phyloP scores from a whole-genome alignment of 2,797 vertebrate species.

The Nasua narica region DNA sequence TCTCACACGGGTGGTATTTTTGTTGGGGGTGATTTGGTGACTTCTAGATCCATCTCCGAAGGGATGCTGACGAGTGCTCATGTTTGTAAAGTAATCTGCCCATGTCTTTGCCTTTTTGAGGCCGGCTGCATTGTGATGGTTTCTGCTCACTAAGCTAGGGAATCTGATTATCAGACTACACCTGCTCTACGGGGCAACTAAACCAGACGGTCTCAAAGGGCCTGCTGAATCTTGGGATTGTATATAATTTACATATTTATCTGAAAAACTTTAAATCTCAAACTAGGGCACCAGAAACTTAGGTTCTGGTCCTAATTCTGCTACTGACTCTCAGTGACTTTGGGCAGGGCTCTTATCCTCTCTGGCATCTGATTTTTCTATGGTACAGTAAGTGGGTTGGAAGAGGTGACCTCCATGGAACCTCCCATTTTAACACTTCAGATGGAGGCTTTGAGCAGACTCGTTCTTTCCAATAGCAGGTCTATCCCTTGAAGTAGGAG shows the following conservation, averaged over 20 bases:
- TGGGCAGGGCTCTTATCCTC: background rate
- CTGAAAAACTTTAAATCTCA: constrained; percentile 7
- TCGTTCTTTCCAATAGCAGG: background rate
- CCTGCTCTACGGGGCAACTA: background rate
- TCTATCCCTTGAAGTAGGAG: background rate
- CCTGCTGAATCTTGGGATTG: background rate
- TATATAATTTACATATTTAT: background rate
- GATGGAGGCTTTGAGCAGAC: background rate
- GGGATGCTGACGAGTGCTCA: background rate
- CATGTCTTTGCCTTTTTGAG: background rate
- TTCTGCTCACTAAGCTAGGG: background rate
- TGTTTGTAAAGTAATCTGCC: background rate
- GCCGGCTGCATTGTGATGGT: background rate
- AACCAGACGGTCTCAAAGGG: background rate
- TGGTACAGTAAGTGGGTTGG: background rate
- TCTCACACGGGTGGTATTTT: background rate
- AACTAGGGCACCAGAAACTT: background rate
- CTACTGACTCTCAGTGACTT: background rate
- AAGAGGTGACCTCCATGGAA: background rate
- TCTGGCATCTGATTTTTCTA: background rate
- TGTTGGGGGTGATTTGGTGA: background rate
- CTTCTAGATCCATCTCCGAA: background rate
- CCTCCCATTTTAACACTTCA: background rate
- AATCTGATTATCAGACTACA: background rate
- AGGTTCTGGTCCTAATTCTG: background rate